Base-by-base conservation (phyloP, 1,140 invertebrate genomes). In the Leptopilina boulardi region DNA sequence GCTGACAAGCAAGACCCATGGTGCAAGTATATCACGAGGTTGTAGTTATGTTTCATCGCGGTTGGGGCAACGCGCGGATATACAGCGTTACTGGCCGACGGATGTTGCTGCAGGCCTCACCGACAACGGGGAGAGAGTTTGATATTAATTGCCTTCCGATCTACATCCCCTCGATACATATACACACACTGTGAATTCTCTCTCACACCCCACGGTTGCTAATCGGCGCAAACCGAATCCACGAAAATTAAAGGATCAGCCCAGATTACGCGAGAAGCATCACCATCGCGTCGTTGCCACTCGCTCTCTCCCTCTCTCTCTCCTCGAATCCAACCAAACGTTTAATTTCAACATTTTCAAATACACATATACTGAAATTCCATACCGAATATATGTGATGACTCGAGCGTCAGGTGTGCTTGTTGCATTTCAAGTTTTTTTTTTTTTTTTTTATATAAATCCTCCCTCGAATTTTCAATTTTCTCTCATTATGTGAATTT, bases 141-240 rank as follows among this genome's bases (percentile, higher is more conserved):
- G 77, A 84, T 89, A 90, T 89, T 90, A 90, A 90, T 90, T 89
- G 87, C 87, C 87, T 89, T 89, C 87, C 88, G 86, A 90, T 89
- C 84, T 77, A 76, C 75, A 54, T 77, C 80, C 77, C 80, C 77
- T 81, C 80, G 79, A 77, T 80, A 79, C 9, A 38, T 38, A 38
- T 38, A 38, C 34, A 38, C 34, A 38, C 34, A 38, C 34, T 38
- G 5, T 38, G 73, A 70, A 74, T 77, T 75, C 73, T 73, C 73
- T 73, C 56, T 75, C 76, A 70, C 59, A 71, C 54, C 66, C 77
- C 34, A 38, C n/a, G n/a, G 72, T 51, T 59, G 59, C 59, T 66
- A 66, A 66, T 66, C 59, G 59, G 59, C 23, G 59, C 59, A 56
- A 82, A 82, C 77, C 78, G 82, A 84, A 84, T 84, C 82, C 83